These are phyloP conservation scores for Porites evermanni DNA, from an alignment of 92 coral and sea anemone species.

Conservation along the genomic window DNA sequence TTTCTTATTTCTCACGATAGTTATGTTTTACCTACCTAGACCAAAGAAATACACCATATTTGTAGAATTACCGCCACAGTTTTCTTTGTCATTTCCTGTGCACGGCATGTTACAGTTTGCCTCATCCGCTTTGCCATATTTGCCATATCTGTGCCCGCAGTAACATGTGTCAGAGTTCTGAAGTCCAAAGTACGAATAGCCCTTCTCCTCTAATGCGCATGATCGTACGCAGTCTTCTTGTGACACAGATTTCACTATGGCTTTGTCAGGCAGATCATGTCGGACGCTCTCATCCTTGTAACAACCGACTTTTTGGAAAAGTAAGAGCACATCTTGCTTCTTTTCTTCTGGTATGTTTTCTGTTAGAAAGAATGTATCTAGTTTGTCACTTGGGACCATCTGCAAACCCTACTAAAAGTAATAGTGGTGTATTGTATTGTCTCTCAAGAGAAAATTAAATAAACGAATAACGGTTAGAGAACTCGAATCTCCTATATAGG, in stretches of 20 bases:
- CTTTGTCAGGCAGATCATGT: conserved; percentile 80
- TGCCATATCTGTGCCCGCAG: conserved; percentile 95
- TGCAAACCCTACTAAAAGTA: too few relatives aligned
- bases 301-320: conserved; percentile 99
- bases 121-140: conserved; percentile 88
- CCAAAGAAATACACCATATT: conserved; percentile 98
- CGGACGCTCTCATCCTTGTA: conserved; percentile 73
- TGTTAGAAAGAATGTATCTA: conserved; percentile 4
- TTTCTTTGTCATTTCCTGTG: conserved; percentile 91
- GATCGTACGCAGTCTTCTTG: conserved; percentile 97
- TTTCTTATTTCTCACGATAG: neutral
- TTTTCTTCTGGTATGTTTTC: conserved; percentile 86
- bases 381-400: too few relatives aligned
- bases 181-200: conserved; percentile 92
- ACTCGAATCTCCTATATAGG: too few relatives aligned
- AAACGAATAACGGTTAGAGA: too few relatives aligned
- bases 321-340: conserved; percentile 91
- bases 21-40: conserved; percentile 65
- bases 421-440: too few relatives aligned
- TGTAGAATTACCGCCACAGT: conserved; percentile 89
- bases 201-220: conserved; percentile 95
- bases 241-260: conserved; percentile 72
- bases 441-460: too few relatives aligned
- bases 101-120: conserved; percentile 82
- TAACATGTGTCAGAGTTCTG: conserved; percentile 92